phyloP scores from a whole-genome alignment of 2,888 invertebrate genomes.

The Acleris literana region DNA sequence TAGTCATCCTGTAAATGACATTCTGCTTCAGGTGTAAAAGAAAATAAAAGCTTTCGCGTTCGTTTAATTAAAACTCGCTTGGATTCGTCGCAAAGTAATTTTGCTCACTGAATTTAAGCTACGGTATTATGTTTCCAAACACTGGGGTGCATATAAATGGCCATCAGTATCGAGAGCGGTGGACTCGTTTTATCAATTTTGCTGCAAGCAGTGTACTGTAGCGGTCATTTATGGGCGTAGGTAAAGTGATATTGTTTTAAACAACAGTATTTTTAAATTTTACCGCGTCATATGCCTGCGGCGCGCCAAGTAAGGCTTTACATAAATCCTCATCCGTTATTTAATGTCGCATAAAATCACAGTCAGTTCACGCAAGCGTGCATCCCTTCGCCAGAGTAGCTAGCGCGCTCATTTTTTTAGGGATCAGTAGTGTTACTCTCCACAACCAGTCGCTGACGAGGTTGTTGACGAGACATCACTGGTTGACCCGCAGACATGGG shows the following conservation, averaged over 20 bases:
- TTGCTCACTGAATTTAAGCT: slow-evolving; percentile 25
- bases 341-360: slow-evolving; percentile 67
- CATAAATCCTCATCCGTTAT: slow-evolving; percentile 58
- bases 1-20: slow-evolving; percentile 8
- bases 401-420: slow-evolving; percentile 40
- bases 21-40: slow-evolving; percentile 7
- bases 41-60: slow-evolving; percentile 14
- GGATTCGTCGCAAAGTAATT: slow-evolving; percentile 20
- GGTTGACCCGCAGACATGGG: too few relatives aligned
- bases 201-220: slow-evolving; percentile 11
- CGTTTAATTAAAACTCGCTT: slow-evolving; percentile 7
- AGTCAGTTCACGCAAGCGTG: slow-evolving; percentile 49
- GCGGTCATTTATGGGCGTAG: not conserved
- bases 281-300: slow-evolving; percentile 36
- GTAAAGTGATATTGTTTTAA: slow-evolving; percentile 23
- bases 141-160: slow-evolving; percentile 31
- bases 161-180: slow-evolving; percentile 18
- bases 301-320: slow-evolving; percentile 42
- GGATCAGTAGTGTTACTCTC: not conserved
- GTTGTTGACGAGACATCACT: too few relatives aligned
- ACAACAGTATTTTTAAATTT: slow-evolving; percentile 28
- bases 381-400: slow-evolving; percentile 49
- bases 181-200: slow-evolving; percentile 18
- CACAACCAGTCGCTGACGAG: too few relatives aligned
- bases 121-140: slow-evolving; percentile 25